phyloP scores from a whole-genome alignment of 2,888 invertebrate species.

The Lithophane socia region DNA sequence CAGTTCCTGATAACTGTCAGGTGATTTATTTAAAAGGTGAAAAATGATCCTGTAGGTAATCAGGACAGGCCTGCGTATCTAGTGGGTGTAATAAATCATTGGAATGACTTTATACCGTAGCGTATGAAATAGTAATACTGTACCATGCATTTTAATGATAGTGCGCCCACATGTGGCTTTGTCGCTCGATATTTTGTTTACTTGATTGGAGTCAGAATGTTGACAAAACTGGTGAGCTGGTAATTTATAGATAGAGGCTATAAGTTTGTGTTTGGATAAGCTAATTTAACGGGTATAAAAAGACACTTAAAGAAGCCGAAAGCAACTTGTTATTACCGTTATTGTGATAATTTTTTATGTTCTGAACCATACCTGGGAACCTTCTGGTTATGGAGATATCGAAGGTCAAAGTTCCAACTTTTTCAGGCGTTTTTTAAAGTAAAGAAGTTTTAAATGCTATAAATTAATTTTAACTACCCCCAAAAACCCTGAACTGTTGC shows the following conservation, averaged over 20 bases:
- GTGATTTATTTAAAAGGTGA: constrained; percentile 72
- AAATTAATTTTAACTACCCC: too few relatives aligned
- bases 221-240: constrained; percentile 45
- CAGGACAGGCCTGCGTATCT: constrained; percentile 46
- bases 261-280: constrained; percentile 33
- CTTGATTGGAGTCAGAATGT: constrained; percentile 55
- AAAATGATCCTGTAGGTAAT: constrained; percentile 62
- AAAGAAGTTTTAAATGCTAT: too few relatives aligned
- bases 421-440: too few relatives aligned
- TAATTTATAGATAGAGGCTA: constrained; percentile 52
- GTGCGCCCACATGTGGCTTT: constrained; percentile 52
- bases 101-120: constrained; percentile 53
- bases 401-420: too few relatives aligned
- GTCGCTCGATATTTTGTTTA: constrained; percentile 51
- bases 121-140: constrained; percentile 48
- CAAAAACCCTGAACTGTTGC: too few relatives aligned
- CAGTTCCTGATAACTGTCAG: constrained; percentile 71
- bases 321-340: too few relatives aligned
- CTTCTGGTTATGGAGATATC: too few relatives aligned
- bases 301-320: too few relatives aligned
- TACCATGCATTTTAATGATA: constrained; percentile 57
- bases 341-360: too few relatives aligned
- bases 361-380: too few relatives aligned
- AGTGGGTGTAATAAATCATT: constrained; percentile 62
- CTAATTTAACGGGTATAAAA: neutral